Conservation (phyloP, 1,140 invertebrate genomes). For the Nephotettix cincticeps region DNA sequence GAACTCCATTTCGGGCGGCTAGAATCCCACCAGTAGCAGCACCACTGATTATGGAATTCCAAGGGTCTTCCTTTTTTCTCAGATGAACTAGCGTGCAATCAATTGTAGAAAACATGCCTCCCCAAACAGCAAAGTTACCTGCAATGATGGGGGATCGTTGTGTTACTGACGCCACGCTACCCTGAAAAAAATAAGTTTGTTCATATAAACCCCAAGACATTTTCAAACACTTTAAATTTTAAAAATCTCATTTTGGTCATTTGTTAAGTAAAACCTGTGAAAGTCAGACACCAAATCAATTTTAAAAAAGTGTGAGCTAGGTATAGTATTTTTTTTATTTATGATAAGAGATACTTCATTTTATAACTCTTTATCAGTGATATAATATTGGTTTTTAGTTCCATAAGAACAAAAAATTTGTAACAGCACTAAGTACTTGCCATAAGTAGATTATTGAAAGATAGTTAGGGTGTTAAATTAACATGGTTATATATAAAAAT, state of each 20-base stretch:
- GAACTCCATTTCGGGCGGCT: slow-evolving; percentile 90
- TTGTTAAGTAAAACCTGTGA: background rate
- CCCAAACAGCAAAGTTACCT: slow-evolving; percentile 93
- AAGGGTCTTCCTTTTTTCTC: slow-evolving; percentile 97
- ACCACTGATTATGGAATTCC: slow-evolving; percentile 97
- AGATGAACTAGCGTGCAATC: slow-evolving; percentile 95
- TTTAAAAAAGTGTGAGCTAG: too few species aligned
- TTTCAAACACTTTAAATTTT: background rate
- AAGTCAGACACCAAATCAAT: too few species aligned
- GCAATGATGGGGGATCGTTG: slow-evolving; percentile 88
- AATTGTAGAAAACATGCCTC: slow-evolving; percentile 95
- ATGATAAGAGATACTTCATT: too few species aligned
- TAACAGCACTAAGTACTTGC: too few species aligned
- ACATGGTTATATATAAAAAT: too few species aligned
- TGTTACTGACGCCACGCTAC: slow-evolving; percentile 84
- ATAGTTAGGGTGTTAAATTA: too few species aligned
- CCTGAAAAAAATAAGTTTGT: slow-evolving; percentile 55
- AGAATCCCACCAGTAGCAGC: slow-evolving; percentile 93
- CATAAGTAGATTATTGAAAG: too few species aligned
- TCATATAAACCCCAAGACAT: background rate
- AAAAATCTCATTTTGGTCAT: background rate
- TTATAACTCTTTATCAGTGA: too few species aligned
- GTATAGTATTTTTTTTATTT: too few species aligned
- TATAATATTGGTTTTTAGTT: too few species aligned
- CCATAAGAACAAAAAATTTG: too few species aligned